phyloP scores from a whole-genome alignment of 2,797 vertebrate genomes.

The Melanotaenia parkinsoni region DNA sequence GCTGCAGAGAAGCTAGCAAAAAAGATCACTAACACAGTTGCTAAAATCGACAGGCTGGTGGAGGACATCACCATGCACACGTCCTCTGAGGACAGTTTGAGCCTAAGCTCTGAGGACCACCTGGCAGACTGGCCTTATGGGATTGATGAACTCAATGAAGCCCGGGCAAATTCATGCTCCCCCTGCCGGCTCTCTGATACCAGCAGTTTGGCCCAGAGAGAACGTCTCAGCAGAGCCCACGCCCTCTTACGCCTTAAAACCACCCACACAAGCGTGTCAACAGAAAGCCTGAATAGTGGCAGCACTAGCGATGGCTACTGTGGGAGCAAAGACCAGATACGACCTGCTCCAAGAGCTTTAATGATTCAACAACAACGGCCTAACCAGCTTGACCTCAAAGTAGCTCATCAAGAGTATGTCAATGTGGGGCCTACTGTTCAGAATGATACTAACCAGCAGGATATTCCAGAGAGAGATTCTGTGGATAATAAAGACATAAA shows the following conservation, averaged over 20 bases:
- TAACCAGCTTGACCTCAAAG: conserved; percentile 91
- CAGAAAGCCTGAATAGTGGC: conserved; percentile 95
- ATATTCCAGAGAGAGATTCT: conserved; percentile 81
- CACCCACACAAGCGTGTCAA: conserved; percentile 90
- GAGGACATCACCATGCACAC: conserved; percentile 98
- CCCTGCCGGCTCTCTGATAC: conserved; percentile 89
- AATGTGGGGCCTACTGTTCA: conserved; percentile 58
- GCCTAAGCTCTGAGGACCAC: conserved; percentile 96
- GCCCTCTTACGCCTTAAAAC: conserved; percentile 90
- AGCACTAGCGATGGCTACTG: conserved; percentile 94
- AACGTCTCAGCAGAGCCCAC: conserved; percentile 85
- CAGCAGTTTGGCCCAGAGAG: conserved; percentile 82
- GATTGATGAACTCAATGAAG: conserved; percentile 87
- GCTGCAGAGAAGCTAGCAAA: conserved; percentile 91
- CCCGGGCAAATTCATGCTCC: conserved; percentile 91
- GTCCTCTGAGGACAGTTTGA: conserved; percentile 97
- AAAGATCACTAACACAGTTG: conserved; percentile 93
- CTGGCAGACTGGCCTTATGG: conserved; percentile 92
- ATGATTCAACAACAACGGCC: conserved; percentile 89
- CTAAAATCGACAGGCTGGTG: conserved; percentile 95
- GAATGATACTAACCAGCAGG: conserved; percentile 66
- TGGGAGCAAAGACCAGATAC: conserved; percentile 88
- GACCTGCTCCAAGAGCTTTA: conserved; percentile 78
- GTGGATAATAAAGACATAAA: conserved; percentile 75
- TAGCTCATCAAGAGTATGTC: conserved; percentile 75